A percentile compares a stretch with the other conserved stretches of the same genome.
Conservation (phyloP, 2,797 vertebrate species). For the Hypotaenidia okinawae region DNA sequence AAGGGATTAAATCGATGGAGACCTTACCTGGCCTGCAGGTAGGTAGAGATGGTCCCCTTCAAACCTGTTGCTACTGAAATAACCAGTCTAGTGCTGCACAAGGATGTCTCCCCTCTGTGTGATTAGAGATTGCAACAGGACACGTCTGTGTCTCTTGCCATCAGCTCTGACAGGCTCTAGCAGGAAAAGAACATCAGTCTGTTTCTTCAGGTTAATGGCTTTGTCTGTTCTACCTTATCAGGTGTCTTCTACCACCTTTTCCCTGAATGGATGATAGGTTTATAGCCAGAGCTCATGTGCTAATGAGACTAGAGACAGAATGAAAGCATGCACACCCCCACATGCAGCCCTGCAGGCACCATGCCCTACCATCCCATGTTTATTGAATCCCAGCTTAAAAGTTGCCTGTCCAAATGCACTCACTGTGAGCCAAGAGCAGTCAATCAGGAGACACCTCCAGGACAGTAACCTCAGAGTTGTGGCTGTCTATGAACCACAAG, state of each 20-base stretch:
- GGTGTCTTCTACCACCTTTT: background rate
- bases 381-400: background rate
- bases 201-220: background rate
- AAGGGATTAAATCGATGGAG: background rate
- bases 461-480: background rate
- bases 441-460: background rate
- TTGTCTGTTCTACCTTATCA: background rate
- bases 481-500: background rate
- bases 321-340: background rate
- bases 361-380: background rate
- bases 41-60: background rate
- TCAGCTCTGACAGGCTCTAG: background rate
- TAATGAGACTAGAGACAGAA: background rate
- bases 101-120: background rate
- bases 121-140: background rate
- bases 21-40: accelerated
- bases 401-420: accelerated
- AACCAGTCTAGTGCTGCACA: background rate
- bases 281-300: background rate
- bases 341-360: background rate
- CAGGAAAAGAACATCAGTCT: background rate
- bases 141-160: background rate
- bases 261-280: background rate
- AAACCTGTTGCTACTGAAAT: background rate
- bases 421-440: background rate